phyloP scores from a whole-genome alignment of 2,888 invertebrate species.

The Pseudolycoriella hygida region DNA sequence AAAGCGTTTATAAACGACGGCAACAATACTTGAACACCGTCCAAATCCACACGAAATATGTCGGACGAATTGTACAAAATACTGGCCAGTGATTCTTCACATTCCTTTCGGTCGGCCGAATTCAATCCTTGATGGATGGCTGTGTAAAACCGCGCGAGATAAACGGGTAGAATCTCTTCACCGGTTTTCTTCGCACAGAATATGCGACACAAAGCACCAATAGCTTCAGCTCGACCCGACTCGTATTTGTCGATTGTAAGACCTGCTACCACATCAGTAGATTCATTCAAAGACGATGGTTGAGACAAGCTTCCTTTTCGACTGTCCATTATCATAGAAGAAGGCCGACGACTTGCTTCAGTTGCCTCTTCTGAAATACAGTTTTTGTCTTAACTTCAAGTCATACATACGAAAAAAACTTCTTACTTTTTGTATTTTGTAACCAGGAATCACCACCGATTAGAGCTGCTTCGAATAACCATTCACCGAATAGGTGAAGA shows the following conservation, averaged over 20 bases:
- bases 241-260: conserved; percentile 63
- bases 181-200: conserved; percentile 91
- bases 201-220: conserved; percentile 88
- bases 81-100: conserved; percentile 67
- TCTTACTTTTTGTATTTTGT: conserved; percentile 35
- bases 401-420: not conserved
- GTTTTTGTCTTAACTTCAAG: conserved; percentile 1
- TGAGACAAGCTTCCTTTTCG: conserved; percentile 36
- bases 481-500: conserved; percentile 86
- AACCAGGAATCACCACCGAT: conserved; percentile 58
- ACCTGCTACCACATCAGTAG: conserved; percentile 46
- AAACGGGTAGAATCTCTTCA: conserved; percentile 81
- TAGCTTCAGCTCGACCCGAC: conserved; percentile 81
- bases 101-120: conserved; percentile 44
- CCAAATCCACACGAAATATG: conserved; percentile 78
- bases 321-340: conserved; percentile 45
- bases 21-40: conserved; percentile 79
- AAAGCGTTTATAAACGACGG: conserved; percentile 80
- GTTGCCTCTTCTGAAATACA: conserved; percentile 25
- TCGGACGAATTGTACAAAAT: conserved; percentile 75
- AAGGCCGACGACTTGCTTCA: conserved; percentile 41
- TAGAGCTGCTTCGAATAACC: conserved; percentile 91
- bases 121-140: conserved; percentile 75
- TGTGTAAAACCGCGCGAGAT: conserved; percentile 85
- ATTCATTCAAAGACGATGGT: conserved; percentile 45